A percentile compares a stretch with the other conserved stretches of the same genome.
These are phyloP conservation scores for Apis cerana DNA, from an alignment of 1,140 invertebrate species.

Conservation along the genomic window DNA sequence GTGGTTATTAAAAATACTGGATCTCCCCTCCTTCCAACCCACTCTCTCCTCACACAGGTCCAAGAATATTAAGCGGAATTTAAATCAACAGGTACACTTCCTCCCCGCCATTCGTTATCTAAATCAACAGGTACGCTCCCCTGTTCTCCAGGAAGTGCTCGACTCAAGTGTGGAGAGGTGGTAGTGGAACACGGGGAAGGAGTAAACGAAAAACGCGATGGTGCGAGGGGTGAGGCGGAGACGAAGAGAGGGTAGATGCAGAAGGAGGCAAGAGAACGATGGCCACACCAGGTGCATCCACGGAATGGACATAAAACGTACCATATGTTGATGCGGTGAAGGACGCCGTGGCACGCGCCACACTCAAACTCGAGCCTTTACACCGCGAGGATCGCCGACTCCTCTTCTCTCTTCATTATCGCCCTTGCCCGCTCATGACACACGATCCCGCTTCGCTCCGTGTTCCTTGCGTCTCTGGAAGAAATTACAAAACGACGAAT, in stretches of 20 bases:
- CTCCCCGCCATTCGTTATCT: background rate
- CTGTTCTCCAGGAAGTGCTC: conserved; percentile 2
- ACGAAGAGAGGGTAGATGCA: conserved; percentile 58
- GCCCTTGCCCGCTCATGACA: background rate
- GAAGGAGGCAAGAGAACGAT: conserved; percentile 47
- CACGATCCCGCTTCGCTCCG: background rate
- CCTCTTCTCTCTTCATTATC: conserved; percentile 1
- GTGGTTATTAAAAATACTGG: background rate
- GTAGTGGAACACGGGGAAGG: background rate
- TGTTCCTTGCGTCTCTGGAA: background rate
- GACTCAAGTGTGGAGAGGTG: background rate
- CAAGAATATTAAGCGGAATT: background rate
- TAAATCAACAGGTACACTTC: conserved; percentile 25
- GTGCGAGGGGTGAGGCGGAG: background rate
- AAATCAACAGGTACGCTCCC: conserved; percentile 39
- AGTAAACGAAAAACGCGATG: conserved; percentile 9
- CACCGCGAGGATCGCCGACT: conserved; percentile 65
- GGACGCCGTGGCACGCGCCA: conserved; percentile 78
- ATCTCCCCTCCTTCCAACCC: background rate
- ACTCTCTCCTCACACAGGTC: too few relatives aligned
- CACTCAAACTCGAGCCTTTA: conserved; percentile 76
- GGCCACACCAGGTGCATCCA: conserved; percentile 75
- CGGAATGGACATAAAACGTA: conserved; percentile 76
- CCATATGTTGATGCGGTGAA: conserved; percentile 79
- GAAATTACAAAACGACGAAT: background rate